Conservation (phyloP, 2,113 vertebrate species). For the Rynchops niger region DNA sequence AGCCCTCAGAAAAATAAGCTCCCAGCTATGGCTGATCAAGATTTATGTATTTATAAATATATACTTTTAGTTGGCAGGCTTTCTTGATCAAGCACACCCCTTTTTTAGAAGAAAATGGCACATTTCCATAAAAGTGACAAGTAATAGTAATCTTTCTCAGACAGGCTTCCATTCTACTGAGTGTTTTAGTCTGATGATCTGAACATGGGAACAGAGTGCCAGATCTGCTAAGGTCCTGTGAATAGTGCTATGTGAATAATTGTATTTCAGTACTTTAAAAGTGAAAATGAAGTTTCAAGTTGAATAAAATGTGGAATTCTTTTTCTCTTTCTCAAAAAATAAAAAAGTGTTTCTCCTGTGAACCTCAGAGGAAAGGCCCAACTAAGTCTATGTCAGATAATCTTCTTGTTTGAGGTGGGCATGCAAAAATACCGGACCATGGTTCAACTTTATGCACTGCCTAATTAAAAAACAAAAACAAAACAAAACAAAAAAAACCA, state of each 20-base stretch:
- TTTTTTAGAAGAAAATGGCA: slow-evolving; percentile 48
- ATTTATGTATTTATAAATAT: slow-evolving; percentile 61
- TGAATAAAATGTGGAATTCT: background rate
- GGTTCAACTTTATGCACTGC: background rate
- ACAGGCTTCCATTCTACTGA: slow-evolving; percentile 21
- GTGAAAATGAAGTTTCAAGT: background rate
- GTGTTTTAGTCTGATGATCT: background rate
- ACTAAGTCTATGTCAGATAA: background rate
- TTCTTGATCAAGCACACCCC: slow-evolving; percentile 26
- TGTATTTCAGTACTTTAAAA: background rate
- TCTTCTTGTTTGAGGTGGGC: background rate
- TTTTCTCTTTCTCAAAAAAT: background rate
- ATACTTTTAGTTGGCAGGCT: slow-evolving; percentile 24
- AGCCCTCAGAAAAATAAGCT: background rate
- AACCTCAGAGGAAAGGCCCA: background rate
- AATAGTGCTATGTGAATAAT: background rate
- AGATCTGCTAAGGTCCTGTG: background rate
- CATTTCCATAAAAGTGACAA: slow-evolving; percentile 51
- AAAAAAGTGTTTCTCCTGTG: background rate
- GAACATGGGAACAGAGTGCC: background rate
- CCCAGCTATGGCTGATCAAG: slow-evolving; percentile 10
- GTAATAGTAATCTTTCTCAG: slow-evolving; percentile 37
- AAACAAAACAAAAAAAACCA: background rate
- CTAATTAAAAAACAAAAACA: background rate
- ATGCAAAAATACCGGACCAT: background rate